phyloP scores from a whole-genome alignment of 1,140 invertebrate species.

The Cyphomyrmex costatus region DNA sequence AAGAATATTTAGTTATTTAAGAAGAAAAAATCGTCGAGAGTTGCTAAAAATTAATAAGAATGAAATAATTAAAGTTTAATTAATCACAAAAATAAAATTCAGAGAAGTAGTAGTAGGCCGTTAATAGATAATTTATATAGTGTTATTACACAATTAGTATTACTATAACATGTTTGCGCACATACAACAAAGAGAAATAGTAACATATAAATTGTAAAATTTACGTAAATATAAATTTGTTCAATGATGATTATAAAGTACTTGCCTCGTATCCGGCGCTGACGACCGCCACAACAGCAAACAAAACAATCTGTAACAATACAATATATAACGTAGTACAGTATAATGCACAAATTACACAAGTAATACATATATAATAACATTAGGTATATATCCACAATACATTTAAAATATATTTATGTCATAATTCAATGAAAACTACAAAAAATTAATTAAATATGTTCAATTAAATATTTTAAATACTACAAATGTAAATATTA shows the following conservation, averaged over 20 bases:
- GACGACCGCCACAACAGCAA: conserved; percentile 82
- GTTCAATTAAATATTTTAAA: neutral
- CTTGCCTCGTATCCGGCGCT: conserved; percentile 64
- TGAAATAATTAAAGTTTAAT: conserved; percentile 25
- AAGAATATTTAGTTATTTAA: conserved; percentile 21
- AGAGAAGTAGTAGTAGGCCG: neutral
- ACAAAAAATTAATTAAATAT: neutral
- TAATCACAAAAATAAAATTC: conserved; percentile 17
- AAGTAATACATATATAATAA: conserved; percentile 1
- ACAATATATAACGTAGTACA: neutral
- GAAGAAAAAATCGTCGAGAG: neutral
- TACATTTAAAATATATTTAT: neutral
- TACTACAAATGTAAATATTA: neutral
- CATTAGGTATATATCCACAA: neutral
- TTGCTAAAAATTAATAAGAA: conserved; percentile 23
- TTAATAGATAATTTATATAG: neutral
- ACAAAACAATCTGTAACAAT: conserved; percentile 83
- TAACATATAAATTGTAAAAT: conserved; percentile 7
- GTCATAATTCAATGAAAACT: neutral
- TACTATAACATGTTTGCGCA: conserved; percentile 2
- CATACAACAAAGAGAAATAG: neutral
- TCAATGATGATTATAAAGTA: neutral
- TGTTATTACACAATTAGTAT: conserved; percentile 14
- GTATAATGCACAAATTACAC: neutral
- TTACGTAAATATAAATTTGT: neutral